Base-by-base conservation (phyloP, 2,888 invertebrate genomes). In the Ochlodes sylvanus region DNA sequence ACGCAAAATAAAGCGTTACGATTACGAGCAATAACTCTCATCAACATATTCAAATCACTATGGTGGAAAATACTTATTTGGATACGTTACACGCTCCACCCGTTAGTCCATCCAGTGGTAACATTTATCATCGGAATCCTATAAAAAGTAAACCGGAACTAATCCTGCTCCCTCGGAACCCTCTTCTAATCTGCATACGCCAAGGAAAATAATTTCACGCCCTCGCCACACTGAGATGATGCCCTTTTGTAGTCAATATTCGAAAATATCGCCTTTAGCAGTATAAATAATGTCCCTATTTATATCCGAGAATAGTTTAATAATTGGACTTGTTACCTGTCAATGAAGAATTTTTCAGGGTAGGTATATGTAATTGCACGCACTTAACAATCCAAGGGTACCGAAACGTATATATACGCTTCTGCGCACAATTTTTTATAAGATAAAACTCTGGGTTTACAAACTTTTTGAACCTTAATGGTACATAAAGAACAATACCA, bases 121-220 rank as follows among this genome's bases (percentile, higher is more conserved):
- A 87, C 92, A 92, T 92, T 91, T 91, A 91, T 92, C 92, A 92
- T 92, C 87, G 80, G 86, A 91, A 91, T 92, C 90, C 91, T 88
- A 90, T 90, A 92, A 92, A 92, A 92, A 90, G 85, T 91, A 89
- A 89, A 88, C 89, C 91, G 89, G 89, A 88, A 87, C 92, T 89
- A 92, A 92, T 90, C 89, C 84, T 75, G 80, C 80, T 84, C 81
- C 79, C 79, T 76, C 79, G 74, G 77, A 77, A 78, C 85, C 86
- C 86, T 82, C 81, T 80, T 83, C 83, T 86, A 89, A 93, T 93
- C 91, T 92, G 92, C 92, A 93, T 93, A 89, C 89, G 84, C 87
- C 87, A 89, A 90, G 90, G 82, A 90, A 91, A 89, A 90, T 91
- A 87, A 93, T 93, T 93, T 93, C 91, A 93, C 92, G 92, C 92